Evolutionary conservation across 2,113 vertebrate species (phyloP).

Genomic region (Calonectris borealis): DNA sequence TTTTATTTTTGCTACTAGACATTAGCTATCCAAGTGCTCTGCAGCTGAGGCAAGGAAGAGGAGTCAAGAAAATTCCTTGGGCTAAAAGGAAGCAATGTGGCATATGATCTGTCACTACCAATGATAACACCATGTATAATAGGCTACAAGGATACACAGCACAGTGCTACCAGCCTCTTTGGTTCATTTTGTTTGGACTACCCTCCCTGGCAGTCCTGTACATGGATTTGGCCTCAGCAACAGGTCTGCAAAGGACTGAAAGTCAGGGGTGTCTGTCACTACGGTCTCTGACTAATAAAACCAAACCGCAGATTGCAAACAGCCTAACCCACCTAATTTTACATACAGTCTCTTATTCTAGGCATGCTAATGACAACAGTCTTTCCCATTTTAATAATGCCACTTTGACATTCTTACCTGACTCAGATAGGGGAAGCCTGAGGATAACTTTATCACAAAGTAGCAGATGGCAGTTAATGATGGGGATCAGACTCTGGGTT

Average conservation of each 20-base stretch:
- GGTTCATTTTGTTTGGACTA: neutral
- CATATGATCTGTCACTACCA: no score
- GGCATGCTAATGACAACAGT: neutral
- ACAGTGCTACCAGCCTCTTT: neutral
- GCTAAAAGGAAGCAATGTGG: neutral
- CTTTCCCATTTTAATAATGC: neutral
- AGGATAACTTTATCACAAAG: constrained; percentile 19
- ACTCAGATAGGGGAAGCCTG: neutral
- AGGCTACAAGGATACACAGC: neutral
- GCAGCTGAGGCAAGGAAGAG: neutral
- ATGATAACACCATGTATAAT: rapidly evolving
- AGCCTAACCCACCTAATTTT: neutral
- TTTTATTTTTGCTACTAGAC: neutral
- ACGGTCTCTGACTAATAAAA: neutral
- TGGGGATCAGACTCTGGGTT: neutral
- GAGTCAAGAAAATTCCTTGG: neutral
- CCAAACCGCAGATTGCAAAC: neutral
- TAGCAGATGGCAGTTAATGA: constrained; percentile 24
- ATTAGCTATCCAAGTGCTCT: neutral
- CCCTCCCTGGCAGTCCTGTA: neutral
- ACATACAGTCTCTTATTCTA: neutral
- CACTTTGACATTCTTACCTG: neutral
- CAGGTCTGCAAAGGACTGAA: neutral
- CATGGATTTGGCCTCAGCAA: neutral
- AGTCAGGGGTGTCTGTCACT: neutral